Percentiles rank a stretch among this genome's conserved stretches.
Evolutionary conservation across 2,797 vertebrate species (phyloP).

Genomic region (Sebastes baramenuke): DNA sequence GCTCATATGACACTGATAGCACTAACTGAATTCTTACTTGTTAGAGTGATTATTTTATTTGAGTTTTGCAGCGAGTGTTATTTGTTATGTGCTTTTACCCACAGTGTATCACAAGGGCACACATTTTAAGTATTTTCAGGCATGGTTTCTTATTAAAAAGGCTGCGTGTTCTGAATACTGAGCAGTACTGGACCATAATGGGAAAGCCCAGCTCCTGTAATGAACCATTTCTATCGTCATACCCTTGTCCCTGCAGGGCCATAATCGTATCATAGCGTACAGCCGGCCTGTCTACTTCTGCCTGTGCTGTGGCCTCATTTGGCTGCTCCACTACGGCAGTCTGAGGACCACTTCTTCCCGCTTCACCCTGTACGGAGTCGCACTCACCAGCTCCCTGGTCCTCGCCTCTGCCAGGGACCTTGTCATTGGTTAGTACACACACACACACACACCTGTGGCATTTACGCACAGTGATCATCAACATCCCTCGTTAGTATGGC

Average conservation of each 20-base stretch:
- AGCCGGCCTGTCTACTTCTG: slow-evolving; percentile 99
- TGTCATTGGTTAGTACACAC: slow-evolving; percentile 87
- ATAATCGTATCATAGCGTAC: slow-evolving; percentile 99
- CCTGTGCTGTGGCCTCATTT: slow-evolving; percentile 97
- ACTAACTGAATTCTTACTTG: not conserved
- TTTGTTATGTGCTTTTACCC: slow-evolving; percentile 5
- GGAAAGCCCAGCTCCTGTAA: not conserved
- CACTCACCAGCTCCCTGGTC: slow-evolving; percentile 92
- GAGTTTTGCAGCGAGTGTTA: not conserved
- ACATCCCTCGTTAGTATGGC: not conserved
- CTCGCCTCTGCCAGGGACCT: slow-evolving; percentile 94
- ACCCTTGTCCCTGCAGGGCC: slow-evolving; percentile 85
- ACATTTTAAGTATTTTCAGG: not conserved
- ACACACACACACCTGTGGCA: not conserved
- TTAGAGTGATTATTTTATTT: not conserved
- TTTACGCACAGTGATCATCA: not conserved
- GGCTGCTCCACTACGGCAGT: slow-evolving; percentile 94
- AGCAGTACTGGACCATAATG: not conserved
- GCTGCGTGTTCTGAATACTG: not conserved
- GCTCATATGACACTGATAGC: slow-evolving; percentile 5
- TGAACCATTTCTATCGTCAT: not conserved
- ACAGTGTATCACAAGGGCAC: not conserved
- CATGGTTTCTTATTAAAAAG: not conserved
- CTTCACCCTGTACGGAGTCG: slow-evolving; percentile 93
- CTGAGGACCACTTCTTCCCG: slow-evolving; percentile 86